Conservation (phyloP, 2,888 invertebrate genomes). For the Gasteruption jaculator region DNA sequence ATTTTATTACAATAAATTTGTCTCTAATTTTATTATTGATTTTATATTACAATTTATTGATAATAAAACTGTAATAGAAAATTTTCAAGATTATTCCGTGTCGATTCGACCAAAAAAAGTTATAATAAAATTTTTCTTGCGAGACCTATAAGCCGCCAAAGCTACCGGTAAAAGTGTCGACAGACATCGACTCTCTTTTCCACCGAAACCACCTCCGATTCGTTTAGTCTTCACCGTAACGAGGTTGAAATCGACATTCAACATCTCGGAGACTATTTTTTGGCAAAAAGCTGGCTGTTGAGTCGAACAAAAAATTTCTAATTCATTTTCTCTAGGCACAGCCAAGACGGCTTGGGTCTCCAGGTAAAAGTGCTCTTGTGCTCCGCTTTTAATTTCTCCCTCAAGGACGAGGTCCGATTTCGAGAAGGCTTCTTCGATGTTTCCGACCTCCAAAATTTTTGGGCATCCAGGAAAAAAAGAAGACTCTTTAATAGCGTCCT, state of each 20-base stretch:
- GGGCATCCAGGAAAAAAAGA: constrained; percentile 64
- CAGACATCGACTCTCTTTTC: constrained; percentile 76
- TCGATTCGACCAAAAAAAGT: too few relatives aligned
- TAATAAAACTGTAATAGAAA: too few relatives aligned
- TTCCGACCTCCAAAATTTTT: constrained; percentile 60
- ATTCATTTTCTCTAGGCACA: constrained; percentile 69
- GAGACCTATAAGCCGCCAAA: constrained; percentile 67
- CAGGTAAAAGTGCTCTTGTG: constrained; percentile 92
- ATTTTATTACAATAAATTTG: not conserved
- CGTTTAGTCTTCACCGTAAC: constrained; percentile 74
- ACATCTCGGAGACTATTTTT: constrained; percentile 63
- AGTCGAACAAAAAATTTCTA: constrained; percentile 76
- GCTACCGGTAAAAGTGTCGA: constrained; percentile 69
- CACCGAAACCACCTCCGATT: constrained; percentile 91
- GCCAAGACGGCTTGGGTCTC: constrained; percentile 75
- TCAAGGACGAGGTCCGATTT: constrained; percentile 67
- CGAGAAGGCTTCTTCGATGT: constrained; percentile 63
- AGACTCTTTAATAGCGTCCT: constrained; percentile 70
- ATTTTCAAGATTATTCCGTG: too few relatives aligned
- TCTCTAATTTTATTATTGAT: too few relatives aligned
- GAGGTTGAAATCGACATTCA: constrained; percentile 69
- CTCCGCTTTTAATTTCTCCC: constrained; percentile 75
- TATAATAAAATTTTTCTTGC: not conserved
- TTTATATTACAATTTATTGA: constrained; percentile 2
- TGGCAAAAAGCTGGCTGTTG: constrained; percentile 76